phyloP scores from a whole-genome alignment of 2,888 invertebrate genomes.

The Tenthredo mesomela region DNA sequence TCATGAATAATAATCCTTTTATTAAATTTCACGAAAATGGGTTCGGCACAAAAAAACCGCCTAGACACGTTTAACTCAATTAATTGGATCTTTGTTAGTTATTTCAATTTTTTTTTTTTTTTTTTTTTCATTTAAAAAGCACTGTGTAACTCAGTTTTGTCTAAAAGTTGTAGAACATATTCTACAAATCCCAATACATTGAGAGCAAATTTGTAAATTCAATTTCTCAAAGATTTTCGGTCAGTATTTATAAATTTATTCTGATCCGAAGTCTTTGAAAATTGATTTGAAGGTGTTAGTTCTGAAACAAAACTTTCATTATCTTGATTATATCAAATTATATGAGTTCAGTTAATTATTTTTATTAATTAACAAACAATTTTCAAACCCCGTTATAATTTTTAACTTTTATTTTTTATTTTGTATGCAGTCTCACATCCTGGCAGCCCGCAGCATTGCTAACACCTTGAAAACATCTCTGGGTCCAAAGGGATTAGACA shows the following conservation, averaged over 20 bases:
- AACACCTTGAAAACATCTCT: conserved; percentile 94
- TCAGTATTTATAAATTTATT: not conserved
- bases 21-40: not conserved
- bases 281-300: not conserved
- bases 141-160: not conserved
- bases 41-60: not conserved
- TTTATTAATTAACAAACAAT: no score
- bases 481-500: conserved; percentile 98
- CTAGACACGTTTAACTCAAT: not conserved
- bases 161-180: not conserved
- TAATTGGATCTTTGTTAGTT: not conserved
- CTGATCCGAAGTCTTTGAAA: not conserved
- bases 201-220: not conserved
- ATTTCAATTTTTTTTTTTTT: not conserved
- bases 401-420: conserved; percentile 50
- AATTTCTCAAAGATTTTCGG: no score
- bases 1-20: not conserved
- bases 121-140: not conserved
- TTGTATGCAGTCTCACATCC: conserved; percentile 93
- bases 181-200: not conserved
- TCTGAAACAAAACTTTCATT: not conserved
- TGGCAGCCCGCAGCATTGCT: conserved; percentile 97
- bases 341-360: no score
- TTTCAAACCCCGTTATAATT: no score
- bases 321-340: no score